A percentile compares a stretch with the other conserved stretches of the same genome.
These are phyloP conservation scores for Horisme vitalbata DNA, from an alignment of 2,888 invertebrate species.

Conservation along the genomic window DNA sequence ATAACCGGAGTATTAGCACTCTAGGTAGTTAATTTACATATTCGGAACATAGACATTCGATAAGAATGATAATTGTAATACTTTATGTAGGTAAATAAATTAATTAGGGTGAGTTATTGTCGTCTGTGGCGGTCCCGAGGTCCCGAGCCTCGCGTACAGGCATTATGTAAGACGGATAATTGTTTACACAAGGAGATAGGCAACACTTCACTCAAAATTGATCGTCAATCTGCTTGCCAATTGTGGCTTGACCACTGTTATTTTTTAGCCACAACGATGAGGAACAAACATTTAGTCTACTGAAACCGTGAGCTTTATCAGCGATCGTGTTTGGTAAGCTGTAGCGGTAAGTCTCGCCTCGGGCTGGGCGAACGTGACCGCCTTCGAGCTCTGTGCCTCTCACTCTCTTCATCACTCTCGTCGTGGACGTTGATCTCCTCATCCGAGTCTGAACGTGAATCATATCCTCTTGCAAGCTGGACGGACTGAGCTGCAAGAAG, in stretches of 20 bases:
- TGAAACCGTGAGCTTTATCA: constrained; percentile 52
- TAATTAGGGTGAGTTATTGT: constrained; percentile 67
- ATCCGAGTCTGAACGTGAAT: constrained; percentile 85
- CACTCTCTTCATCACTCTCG: constrained; percentile 85
- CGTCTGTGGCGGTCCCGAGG: constrained; percentile 86
- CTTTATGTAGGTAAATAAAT: constrained; percentile 58
- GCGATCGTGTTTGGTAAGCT: constrained; percentile 89
- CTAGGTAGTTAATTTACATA: constrained; percentile 64
- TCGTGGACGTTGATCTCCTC: constrained; percentile 95
- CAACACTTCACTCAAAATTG: too few species aligned
- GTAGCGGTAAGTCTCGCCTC: constrained; percentile 82
- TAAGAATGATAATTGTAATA: constrained; percentile 63
- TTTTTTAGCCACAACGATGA: too few species aligned
- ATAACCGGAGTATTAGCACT: constrained; percentile 64
- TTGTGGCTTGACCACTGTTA: too few species aligned
- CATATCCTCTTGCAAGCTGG: constrained; percentile 72
- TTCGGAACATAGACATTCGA: constrained; percentile 64
- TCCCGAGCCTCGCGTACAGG: too few species aligned
- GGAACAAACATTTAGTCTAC: too few species aligned
- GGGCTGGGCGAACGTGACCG: constrained; percentile 66
- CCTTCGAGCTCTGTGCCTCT: constrained; percentile 69
- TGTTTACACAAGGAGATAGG: too few species aligned
- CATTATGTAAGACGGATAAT: too few species aligned
- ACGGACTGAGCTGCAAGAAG: constrained; percentile 77
- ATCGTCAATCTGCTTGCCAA: too few species aligned